Evolutionary conservation across 2,113 vertebrate species (phyloP).

Genomic region (Haemorhous mexicanus): DNA sequence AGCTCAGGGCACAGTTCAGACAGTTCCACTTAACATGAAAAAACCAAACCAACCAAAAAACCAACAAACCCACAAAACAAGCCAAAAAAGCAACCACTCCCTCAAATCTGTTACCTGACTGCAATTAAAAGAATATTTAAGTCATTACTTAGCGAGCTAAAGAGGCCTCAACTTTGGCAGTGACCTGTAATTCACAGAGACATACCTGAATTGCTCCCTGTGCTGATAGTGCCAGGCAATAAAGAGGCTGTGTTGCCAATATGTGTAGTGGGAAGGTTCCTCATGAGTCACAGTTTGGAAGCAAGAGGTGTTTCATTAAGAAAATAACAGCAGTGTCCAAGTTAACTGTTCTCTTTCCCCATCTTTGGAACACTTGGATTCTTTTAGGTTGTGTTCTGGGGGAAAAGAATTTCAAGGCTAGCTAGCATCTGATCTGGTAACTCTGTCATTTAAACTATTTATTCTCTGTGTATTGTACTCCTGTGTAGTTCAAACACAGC

Average conservation of each 20-base stretch:
- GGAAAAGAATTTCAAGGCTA: background rate
- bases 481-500: constrained; percentile 15
- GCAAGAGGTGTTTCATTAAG: background rate
- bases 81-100: background rate
- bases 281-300: background rate
- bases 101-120: background rate
- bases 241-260: background rate
- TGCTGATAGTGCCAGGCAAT: background rate
- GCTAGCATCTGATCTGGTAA: background rate
- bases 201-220: background rate
- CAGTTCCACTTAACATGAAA: background rate
- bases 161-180: background rate
- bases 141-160: background rate
- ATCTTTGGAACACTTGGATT: background rate
- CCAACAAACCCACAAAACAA: background rate
- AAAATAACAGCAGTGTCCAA: background rate
- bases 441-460: background rate
- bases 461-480: constrained; percentile 20
- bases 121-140: background rate
- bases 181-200: background rate
- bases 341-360: background rate
- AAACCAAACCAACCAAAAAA: background rate
- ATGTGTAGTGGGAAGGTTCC: background rate
- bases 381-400: background rate
- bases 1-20: background rate